Evolutionary conservation across 2,797 vertebrate genomes (phyloP).

Genomic region (Phalanger gymnotis): DNA sequence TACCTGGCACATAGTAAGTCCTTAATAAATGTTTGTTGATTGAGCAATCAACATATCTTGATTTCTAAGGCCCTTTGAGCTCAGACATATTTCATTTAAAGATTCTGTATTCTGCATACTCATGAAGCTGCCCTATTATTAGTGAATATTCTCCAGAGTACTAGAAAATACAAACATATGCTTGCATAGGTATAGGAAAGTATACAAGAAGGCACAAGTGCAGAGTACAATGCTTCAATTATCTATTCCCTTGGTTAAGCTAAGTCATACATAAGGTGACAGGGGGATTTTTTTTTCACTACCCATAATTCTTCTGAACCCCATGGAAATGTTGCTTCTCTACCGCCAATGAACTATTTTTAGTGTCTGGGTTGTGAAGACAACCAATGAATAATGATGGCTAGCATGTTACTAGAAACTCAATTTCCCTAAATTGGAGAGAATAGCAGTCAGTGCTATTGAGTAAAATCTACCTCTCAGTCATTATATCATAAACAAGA

Average conservation of each 20-base stretch:
- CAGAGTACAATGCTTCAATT: background rate
- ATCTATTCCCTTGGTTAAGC: background rate
- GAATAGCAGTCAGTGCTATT: constrained; percentile 17
- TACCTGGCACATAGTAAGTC: background rate
- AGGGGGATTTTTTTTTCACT: background rate
- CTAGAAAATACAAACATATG: background rate
- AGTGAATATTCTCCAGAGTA: background rate
- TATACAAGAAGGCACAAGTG: background rate
- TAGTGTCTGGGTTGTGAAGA: background rate
- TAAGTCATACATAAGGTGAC: background rate
- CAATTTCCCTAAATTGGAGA: constrained; percentile 21
- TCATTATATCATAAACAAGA: constrained; percentile 32
- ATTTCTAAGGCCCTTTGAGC: background rate
- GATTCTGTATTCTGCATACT: background rate
- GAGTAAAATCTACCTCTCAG: constrained; percentile 33
- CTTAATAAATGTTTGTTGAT: background rate
- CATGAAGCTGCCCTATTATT: background rate
- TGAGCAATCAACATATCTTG: too few species aligned
- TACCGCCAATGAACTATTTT: constrained; percentile 11
- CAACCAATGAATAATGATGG: background rate
- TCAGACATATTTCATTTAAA: background rate
- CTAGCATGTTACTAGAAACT: constrained; percentile 28
- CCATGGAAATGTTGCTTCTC: background rate
- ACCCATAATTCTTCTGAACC: background rate
- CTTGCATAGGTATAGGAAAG: background rate